Evolutionary conservation across 2,888 invertebrate genomes (phyloP).

Genomic region (Drosophila prolongata): DNA sequence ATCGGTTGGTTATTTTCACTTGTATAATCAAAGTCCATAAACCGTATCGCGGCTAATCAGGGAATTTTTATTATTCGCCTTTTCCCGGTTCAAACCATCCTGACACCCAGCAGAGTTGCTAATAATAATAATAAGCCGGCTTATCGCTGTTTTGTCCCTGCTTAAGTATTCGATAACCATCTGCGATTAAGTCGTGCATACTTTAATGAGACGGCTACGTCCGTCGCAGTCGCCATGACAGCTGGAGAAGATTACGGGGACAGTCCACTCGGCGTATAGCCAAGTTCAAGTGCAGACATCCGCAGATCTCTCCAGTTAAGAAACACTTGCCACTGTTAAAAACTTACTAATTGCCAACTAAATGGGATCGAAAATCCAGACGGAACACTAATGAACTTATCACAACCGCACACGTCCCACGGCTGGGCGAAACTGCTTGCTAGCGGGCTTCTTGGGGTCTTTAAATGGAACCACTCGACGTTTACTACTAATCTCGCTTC

Average conservation of each 20-base stretch:
- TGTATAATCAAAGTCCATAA: slow-evolving; percentile 31
- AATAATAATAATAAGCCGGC: slow-evolving; percentile 12
- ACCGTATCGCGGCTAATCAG: slow-evolving; percentile 33
- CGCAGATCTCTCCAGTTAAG: slow-evolving; percentile 9
- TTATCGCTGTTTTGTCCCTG: slow-evolving; percentile 18
- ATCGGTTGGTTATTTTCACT: slow-evolving; percentile 15
- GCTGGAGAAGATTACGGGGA: slow-evolving; percentile 16
- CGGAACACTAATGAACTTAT: slow-evolving; percentile 1
- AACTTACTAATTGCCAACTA: slow-evolving; percentile 22
- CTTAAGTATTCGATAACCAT: slow-evolving; percentile 39
- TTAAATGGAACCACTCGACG: slow-evolving; percentile 25
- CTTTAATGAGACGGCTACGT: slow-evolving; percentile 19
- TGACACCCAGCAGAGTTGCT: slow-evolving; percentile 37
- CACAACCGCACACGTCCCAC: slow-evolving; percentile 35
- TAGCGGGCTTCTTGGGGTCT: slow-evolving; percentile 7
- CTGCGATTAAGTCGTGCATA: slow-evolving; percentile 17
- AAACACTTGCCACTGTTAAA: slow-evolving; percentile 15
- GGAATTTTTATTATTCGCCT: slow-evolving; percentile 38
- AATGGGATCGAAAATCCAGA: neutral
- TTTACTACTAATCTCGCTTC: slow-evolving; percentile 8
- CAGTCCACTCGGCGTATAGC: slow-evolving; percentile 3
- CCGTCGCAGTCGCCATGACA: slow-evolving; percentile 15
- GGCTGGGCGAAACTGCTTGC: slow-evolving; percentile 30
- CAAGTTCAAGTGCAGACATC: slow-evolving; percentile 31
- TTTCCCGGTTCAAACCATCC: slow-evolving; percentile 1